Percentiles rank a stretch among this genome's conserved stretches.
These are phyloP conservation scores for Diaprepes abbreviatus DNA, from an alignment of 2,888 invertebrate genomes.

Conservation along the genomic window DNA sequence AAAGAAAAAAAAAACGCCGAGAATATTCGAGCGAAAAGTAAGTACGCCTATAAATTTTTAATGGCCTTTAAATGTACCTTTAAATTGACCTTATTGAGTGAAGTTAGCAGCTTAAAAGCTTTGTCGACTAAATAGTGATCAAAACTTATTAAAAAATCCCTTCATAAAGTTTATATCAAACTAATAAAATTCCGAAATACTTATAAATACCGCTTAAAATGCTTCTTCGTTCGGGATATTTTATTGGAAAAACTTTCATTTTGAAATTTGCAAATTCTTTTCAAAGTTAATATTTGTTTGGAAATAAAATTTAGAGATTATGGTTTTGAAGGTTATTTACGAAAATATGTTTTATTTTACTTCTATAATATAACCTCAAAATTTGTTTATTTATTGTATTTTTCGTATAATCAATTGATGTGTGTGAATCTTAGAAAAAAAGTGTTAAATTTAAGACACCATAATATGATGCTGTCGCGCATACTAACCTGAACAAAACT, in stretches of 20 bases:
- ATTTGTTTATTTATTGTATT: background rate
- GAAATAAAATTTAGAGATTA: background rate
- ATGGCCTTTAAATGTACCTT: slow-evolving; percentile 56
- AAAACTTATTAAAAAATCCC: too few species aligned
- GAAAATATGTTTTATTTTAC: background rate
- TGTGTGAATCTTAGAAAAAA: too few species aligned
- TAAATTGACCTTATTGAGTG: slow-evolving; percentile 29
- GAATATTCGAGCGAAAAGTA: background rate
- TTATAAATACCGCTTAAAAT: background rate
- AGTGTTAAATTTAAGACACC: too few species aligned
- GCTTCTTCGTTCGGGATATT: background rate
- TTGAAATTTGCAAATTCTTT: background rate
- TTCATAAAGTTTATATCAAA: too few species aligned
- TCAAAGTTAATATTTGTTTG: background rate
- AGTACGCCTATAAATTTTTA: slow-evolving; percentile 55
- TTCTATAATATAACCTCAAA: background rate
- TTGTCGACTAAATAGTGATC: background rate
- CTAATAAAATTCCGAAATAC: too few species aligned
- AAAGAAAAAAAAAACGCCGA: slow-evolving; percentile 12
- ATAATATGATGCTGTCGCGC: too few species aligned
- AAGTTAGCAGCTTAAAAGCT: slow-evolving; percentile 34
- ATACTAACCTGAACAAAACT: too few species aligned
- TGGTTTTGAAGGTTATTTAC: background rate
- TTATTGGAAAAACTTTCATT: slow-evolving; percentile 16
- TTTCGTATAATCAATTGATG: too few species aligned